Evolutionary conservation across 1,140 invertebrate species (phyloP).

Genomic region (Elymnias hypermnestra): DNA sequence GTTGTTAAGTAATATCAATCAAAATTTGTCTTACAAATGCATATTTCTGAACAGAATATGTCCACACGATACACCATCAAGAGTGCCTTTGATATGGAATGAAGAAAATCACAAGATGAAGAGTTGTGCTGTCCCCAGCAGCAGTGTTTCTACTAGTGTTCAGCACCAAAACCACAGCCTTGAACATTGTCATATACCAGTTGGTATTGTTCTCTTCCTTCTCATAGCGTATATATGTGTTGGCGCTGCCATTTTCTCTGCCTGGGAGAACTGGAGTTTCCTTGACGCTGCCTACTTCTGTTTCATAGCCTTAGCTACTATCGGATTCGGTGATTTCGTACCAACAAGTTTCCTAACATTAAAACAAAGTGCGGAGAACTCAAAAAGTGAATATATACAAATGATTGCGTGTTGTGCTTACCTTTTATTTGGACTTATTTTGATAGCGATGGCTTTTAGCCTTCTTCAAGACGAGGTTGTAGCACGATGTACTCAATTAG

Average conservation of each 20-base stretch:
- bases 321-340: conserved; percentile 90
- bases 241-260: conserved; percentile 83
- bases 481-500: conserved; percentile 82
- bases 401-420: conserved; percentile 91
- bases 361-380: conserved; percentile 73
- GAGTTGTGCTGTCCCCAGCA: conserved; percentile 51
- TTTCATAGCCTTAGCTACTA: conserved; percentile 91
- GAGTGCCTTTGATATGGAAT: conserved; percentile 82
- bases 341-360: conserved; percentile 77
- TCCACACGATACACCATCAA: conserved; percentile 83
- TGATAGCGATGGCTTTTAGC: conserved; percentile 95
- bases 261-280: conserved; percentile 86
- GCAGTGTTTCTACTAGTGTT: conserved; percentile 43
- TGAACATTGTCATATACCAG: conserved; percentile 80
- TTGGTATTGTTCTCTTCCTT: conserved; percentile 82
- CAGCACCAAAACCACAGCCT: conserved; percentile 49
- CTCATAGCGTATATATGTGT: conserved; percentile 83
- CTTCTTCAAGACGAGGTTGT: conserved; percentile 93
- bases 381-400: conserved; percentile 80
- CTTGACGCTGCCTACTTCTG: conserved; percentile 92
- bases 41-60: conserved; percentile 73
- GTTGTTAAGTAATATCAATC: no score
- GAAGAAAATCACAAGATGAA: conserved; percentile 56
- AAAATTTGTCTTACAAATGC: no score
- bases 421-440: conserved; percentile 89